Evolutionary conservation across 2,113 vertebrate species (phyloP).

Genomic region (human (Homo sapiens)): DNA sequence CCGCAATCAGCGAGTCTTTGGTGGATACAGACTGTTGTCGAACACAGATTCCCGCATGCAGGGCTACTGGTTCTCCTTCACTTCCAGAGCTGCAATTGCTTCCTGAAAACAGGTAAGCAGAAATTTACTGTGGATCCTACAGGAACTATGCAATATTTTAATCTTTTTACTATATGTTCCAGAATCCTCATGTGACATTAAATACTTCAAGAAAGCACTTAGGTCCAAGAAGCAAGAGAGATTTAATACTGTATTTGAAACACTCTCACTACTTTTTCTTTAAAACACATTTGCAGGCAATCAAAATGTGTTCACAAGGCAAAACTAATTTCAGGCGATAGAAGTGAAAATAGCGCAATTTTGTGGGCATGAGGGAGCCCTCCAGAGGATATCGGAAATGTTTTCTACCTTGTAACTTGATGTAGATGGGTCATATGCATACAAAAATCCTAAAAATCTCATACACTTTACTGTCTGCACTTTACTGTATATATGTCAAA

Average conservation of each 20-base stretch:
- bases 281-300: background rate
- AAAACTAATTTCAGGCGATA: background rate
- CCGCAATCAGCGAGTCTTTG: slow-evolving; percentile 97
- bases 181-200: background rate
- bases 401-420: background rate
- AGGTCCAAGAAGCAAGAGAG: background rate
- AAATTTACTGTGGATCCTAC: background rate
- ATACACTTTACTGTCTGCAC: background rate
- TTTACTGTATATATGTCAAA: background rate
- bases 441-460: background rate
- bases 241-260: background rate
- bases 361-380: background rate
- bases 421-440: background rate
- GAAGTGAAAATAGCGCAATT: background rate
- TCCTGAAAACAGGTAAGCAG: slow-evolving; percentile 82
- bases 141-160: background rate
- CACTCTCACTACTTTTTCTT: background rate
- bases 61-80: slow-evolving; percentile 92
- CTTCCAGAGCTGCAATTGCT: slow-evolving; percentile 99
- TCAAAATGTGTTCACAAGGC: background rate
- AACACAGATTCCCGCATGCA: slow-evolving; percentile 97
- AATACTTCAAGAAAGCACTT: background rate
- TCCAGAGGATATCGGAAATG: background rate
- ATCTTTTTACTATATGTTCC: background rate
- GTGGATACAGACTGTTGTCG: slow-evolving; percentile 95